Base-by-base conservation (phyloP, 1,140 invertebrate species). In the Trypoxylus dichotomus region DNA sequence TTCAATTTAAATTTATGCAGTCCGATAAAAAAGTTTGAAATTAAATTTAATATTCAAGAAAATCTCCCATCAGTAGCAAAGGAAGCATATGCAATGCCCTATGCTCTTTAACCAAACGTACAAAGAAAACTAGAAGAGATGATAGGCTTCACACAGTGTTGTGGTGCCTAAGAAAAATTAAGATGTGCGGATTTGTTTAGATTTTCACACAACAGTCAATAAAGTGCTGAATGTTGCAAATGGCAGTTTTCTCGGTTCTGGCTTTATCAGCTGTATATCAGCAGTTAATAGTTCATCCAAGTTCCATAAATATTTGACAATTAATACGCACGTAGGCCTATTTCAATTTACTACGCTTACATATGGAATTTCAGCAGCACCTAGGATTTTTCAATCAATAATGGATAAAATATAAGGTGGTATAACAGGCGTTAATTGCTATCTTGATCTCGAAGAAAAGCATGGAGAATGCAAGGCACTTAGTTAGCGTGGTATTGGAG, bases 281-380 rank as follows among this genome's bases (percentile, higher is more conserved):
- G 47, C 47, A 54, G n/a, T n/a, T 54, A 3, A 54, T 1, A n/a
- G 47, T 54, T 11, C 43, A 47, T 47, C 43, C 43, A 10, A 47
- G 10, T 47, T 47, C 43, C 43, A 82, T 76, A 71, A 83, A 7
- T 74, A 84, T 7, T 79, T 86, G 7, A 83, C 84, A 6, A 85
- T 86, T 58, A 85, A 83, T 60, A 86, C 86, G 0, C 84, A 86
- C 78, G 79, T 80, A n/a, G 85, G 84, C 0, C 82, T 86, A 77
- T 87, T 80, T 79, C 24, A 79, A 42, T 85, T 82, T 78, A 86
- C 78, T 11, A 79, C 84, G 63, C 74, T 88, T 24, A 82, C 83
- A 29, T 87, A 85, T 80, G 87, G 87, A 0, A 75, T 87, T 0
- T 80, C 81, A 2, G 80, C 82, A 15, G 83, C 83, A 15, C 82